Evolutionary conservation across 2,113 vertebrate genomes (phyloP), one percentile per base, ranked within the genome.

Genomic region (Boleophthalmus pectinirostris): DNA sequence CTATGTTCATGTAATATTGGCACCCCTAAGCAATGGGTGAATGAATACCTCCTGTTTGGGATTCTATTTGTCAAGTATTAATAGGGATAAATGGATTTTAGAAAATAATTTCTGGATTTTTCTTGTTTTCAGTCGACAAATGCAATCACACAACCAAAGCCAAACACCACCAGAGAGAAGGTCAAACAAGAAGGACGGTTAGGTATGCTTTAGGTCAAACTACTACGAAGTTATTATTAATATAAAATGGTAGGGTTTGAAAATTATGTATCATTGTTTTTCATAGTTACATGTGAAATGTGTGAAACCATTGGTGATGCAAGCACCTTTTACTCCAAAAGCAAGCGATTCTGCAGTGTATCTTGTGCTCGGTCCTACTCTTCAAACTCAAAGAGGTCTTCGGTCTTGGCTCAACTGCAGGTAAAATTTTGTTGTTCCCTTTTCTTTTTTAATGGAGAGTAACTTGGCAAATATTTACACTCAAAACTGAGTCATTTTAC

Each of bases 341-440:
- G 94, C 47, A 99, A 99, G 85, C 95, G 98, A 51, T 99, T 99
- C 91, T 99, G 98, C 94, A 97, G 94, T 0, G 90, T 90, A 5
- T 98, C 96, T 70, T 99, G 98, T 75, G 96, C 97, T 8, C 93
- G 96, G 53, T 97, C 97, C 68, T 99, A 95, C 82, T 98, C 98
- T 0, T 99, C 97, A 45, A 98, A 97, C 90, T 96, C 96, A 54
- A 99, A 97, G 89, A 99, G 95, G 91, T 91, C 96, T 71, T 96
- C 95, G 77, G 94, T 97, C 77, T 79, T 97, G 86, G 96, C 97
- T 18, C 93, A 96, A 24, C 87, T 99, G 14, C 94, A 97, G 94
- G 98, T 99, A 65, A 92, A 66, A 71, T 51, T 21, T n/a, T 1
- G 9, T 20, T 4, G 13, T 51, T 20, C 13, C 2, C 49, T 49